Base-by-base conservation (phyloP, 2,888 invertebrate species). In the Aromia moschata region DNA sequence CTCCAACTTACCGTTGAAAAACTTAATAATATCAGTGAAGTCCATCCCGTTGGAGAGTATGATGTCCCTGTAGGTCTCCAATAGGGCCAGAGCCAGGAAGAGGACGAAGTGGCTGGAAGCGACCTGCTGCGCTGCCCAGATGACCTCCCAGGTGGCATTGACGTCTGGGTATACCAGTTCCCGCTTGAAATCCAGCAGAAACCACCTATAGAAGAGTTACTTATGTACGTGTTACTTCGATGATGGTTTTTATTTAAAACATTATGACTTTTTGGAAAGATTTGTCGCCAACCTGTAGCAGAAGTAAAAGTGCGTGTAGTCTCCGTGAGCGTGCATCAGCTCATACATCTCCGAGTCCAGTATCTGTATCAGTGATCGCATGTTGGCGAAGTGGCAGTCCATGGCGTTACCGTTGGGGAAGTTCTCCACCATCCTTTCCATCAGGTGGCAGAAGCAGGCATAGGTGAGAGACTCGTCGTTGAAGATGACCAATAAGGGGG, bases 11-110 rank as follows among this genome's bases (percentile, higher is more conserved):
- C 96, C 96, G 82, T 97, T 98, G 77, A 97, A 98, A 82, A 98
- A 98, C 78, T 96, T 96, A 77, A 98, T 98, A 77, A 97, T 95
- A 79, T 98, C 97, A 0, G 97, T 97, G 79, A 97, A 98, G 82
- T 98, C 96, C 96, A 98, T 98, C 71, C 92, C 88, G 81, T 98
- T 97, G 49, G 94, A 92, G 37, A 98, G 84, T 62, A 98, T 96
- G 71, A 98, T 95, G 78, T 96, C 96, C 33, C 96, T 84, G 80
- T 98, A 98, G 40, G 93, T 93, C 81, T 96, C 94, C 11, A 98
- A 86, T 58, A 97, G 82, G 0, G 96, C 95, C 67, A 98, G 84
- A 0, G 96, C 96, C 62, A 98, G 86, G 82, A 98, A 98, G 60
- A 98, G 83, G 51, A 94, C 94, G 85, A 96, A 97, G 80, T 96